These are phyloP conservation scores for Pipra filicauda DNA, from an alignment of 2,113 vertebrate genomes.

Conservation along the genomic window DNA sequence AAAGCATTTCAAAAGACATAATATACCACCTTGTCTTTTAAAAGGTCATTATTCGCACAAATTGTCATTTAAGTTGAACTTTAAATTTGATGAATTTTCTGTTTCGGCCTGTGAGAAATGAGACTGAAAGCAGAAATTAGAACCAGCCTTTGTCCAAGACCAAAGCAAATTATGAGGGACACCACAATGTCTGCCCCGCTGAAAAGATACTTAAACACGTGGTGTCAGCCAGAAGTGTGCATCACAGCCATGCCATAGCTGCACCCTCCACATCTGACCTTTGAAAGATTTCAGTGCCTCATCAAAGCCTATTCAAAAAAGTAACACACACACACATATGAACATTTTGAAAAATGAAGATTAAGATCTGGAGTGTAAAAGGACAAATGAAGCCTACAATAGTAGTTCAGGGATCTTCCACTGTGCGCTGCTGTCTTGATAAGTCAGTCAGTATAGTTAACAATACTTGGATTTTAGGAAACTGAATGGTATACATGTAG, in stretches of 20 bases:
- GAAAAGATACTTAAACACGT: neutral
- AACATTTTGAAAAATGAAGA: neutral
- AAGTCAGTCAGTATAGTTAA: neutral
- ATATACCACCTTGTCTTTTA: neutral
- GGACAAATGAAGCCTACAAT: neutral
- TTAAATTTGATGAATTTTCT: slow-evolving; percentile 2
- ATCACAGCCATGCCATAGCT: neutral
- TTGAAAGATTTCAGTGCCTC: neutral
- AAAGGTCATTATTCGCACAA: slow-evolving; percentile 16
- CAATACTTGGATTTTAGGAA: neutral
- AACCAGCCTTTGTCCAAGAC: neutral
- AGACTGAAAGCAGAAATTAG: neutral
- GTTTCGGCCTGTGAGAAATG: neutral
- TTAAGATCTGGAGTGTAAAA: slow-evolving; percentile 19
- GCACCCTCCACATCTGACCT: neutral
- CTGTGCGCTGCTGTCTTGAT: neutral
- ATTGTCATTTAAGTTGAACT: slow-evolving; percentile 22
- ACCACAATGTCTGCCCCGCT: neutral
- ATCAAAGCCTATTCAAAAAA: neutral
- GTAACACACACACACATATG: neutral
- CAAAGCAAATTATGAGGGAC: neutral
- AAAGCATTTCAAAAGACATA: slow-evolving; percentile 23
- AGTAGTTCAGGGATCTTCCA: neutral
- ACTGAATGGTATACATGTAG: neutral
- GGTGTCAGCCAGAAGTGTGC: neutral